Percentiles rank a stretch among this genome's conserved stretches.
Conservation (phyloP, 2,113 vertebrate genomes). For the Coracopsis vasa region DNA sequence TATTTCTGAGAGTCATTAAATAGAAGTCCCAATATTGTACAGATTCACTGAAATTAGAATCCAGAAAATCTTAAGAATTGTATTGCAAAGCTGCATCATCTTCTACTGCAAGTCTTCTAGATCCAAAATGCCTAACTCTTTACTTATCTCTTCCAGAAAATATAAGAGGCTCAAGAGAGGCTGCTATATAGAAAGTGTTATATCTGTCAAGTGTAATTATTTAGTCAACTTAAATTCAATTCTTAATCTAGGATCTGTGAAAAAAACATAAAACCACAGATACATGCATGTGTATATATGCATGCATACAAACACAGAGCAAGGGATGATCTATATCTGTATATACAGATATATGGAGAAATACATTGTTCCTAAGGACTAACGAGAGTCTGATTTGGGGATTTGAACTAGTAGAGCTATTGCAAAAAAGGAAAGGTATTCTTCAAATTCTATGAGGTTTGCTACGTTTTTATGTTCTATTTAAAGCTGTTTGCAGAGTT, state of each 20-base stretch:
- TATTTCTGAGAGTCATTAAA: neutral
- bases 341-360: neutral
- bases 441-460: neutral
- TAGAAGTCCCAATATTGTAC: accelerated
- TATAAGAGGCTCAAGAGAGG: neutral
- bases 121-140: neutral
- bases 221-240: neutral
- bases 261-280: neutral
- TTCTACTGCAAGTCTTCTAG: neutral
- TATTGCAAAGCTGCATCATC: neutral
- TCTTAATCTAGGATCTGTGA: neutral
- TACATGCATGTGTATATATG: neutral
- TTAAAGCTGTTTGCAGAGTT: neutral
- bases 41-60: neutral
- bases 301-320: neutral
- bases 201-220: neutral
- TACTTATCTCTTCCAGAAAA: neutral
- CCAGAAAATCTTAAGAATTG: neutral
- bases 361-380: neutral
- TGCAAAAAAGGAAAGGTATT: neutral
- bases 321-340: neutral
- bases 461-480: neutral
- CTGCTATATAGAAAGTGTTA: neutral
- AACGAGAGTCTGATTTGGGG: neutral
- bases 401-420: neutral